A percentile compares a stretch with the other conserved stretches of the same genome.
Evolutionary conservation across 1,140 invertebrate genomes (phyloP).

Genomic region (Aplysia californica): DNA sequence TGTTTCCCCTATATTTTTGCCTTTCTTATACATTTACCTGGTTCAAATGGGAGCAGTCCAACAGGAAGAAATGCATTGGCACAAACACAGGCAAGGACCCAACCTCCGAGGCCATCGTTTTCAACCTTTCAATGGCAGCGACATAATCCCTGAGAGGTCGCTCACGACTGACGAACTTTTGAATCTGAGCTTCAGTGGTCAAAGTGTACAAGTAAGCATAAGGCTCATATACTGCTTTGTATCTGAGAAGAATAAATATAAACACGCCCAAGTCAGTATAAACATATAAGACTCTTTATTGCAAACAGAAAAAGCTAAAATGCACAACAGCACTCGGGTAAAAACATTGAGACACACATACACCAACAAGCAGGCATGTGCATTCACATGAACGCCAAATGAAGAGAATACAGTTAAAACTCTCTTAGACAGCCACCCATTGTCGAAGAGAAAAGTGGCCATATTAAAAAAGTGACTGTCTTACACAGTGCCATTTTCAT

Average conservation of each 20-base stretch:
- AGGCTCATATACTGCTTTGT: slow-evolving; percentile 73
- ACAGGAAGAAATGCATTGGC: slow-evolving; percentile 78
- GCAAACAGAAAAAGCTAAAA: too few species aligned
- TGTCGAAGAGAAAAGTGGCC: too few species aligned
- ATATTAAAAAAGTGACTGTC: too few species aligned
- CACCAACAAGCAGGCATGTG: too few species aligned
- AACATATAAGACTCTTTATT: neutral
- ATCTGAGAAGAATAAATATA: slow-evolving; percentile 48
- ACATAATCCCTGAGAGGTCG: slow-evolving; percentile 59
- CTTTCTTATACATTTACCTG: too few species aligned
- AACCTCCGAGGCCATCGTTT: slow-evolving; percentile 78
- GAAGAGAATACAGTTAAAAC: too few species aligned
- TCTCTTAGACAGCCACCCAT: too few species aligned
- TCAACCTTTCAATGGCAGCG: slow-evolving; percentile 76
- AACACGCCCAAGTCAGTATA: neutral
- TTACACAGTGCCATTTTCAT: too few species aligned
- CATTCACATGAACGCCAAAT: too few species aligned
- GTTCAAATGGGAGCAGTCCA: slow-evolving; percentile 69
- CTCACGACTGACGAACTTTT: slow-evolving; percentile 74
- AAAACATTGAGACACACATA: too few species aligned
- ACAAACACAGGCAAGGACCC: slow-evolving; percentile 81
- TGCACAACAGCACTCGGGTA: too few species aligned
- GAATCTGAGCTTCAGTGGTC: slow-evolving; percentile 73
- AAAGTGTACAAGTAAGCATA: slow-evolving; percentile 80
- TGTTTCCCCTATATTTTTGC: too few species aligned